These are phyloP conservation scores for Labroides dimidiatus DNA, from an alignment of 2,797 vertebrate species.

Conservation along the genomic window DNA sequence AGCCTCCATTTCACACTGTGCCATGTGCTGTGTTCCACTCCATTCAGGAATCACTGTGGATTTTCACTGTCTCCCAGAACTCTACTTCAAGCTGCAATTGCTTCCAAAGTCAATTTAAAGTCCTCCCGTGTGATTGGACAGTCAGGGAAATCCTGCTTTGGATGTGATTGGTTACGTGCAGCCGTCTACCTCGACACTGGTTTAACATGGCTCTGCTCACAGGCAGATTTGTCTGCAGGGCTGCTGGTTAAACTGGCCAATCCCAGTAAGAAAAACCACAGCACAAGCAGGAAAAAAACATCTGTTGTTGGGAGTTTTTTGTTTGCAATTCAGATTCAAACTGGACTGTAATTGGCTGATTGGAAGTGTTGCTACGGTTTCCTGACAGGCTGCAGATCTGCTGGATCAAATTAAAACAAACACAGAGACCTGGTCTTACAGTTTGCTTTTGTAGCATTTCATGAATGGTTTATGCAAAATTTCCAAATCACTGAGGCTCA, in stretches of 20 bases:
- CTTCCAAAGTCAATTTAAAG: conserved; percentile 34
- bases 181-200: conserved; percentile 8
- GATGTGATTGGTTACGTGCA: conserved; percentile 38
- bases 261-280: neutral
- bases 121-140: conserved; percentile 41
- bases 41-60: conserved; percentile 13
- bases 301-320: neutral
- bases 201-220: conserved; percentile 38
- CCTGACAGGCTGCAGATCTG: neutral
- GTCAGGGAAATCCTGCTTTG: neutral
- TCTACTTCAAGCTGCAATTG: conserved; percentile 12
- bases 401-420: neutral
- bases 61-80: neutral
- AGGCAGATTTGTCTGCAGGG: conserved; percentile 39
- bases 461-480: too few species aligned
- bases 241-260: conserved; percentile 10
- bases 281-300: neutral
- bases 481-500: neutral
- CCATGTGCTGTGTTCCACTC: neutral
- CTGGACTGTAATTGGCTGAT: neutral
- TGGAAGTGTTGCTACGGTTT: neutral
- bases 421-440: too few species aligned
- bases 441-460: too few species aligned
- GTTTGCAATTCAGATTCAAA: neutral
- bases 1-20: conserved; percentile 11